Conservation (phyloP, 2,888 invertebrate genomes). For the Pseudoips prasinana region DNA sequence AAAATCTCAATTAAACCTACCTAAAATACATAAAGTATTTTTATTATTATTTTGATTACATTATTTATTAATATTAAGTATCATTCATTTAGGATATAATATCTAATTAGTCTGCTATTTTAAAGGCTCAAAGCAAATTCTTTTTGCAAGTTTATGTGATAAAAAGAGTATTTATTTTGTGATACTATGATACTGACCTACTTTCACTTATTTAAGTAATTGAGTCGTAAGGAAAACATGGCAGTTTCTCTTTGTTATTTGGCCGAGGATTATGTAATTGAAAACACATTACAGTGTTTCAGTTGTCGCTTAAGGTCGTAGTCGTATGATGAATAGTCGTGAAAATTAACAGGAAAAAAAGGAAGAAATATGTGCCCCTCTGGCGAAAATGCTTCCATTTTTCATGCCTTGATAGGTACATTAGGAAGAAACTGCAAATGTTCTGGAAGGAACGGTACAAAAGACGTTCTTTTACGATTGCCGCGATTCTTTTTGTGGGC, state of each 20-base stretch:
- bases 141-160: too few relatives aligned
- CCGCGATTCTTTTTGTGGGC: conserved; percentile 22
- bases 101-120: too few relatives aligned
- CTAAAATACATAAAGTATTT: too few relatives aligned
- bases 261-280: conserved; percentile 13
- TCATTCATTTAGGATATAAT: too few relatives aligned
- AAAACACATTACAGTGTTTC: conserved; percentile 29
- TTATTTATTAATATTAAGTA: too few relatives aligned
- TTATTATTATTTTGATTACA: too few relatives aligned
- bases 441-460: conserved; percentile 50
- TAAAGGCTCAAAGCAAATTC: too few relatives aligned
- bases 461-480: conserved; percentile 37
- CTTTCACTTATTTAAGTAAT: too few relatives aligned
- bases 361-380: conserved; percentile 35
- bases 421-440: conserved; percentile 60
- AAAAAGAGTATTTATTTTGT: too few relatives aligned
- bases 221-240: conserved; percentile 4
- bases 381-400: conserved; percentile 48
- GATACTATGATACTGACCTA: too few relatives aligned
- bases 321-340: conserved; percentile 41
- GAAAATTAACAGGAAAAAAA: conserved; percentile 45
- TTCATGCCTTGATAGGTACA: conserved; percentile 58
- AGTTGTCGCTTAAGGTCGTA: conserved; percentile 30
- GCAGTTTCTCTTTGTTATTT: conserved; percentile 3
- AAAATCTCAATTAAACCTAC: too few relatives aligned